These are phyloP conservation scores for Genyomyrus donnyi DNA, from an alignment of 2,113 vertebrate genomes.

Conservation along the genomic window DNA sequence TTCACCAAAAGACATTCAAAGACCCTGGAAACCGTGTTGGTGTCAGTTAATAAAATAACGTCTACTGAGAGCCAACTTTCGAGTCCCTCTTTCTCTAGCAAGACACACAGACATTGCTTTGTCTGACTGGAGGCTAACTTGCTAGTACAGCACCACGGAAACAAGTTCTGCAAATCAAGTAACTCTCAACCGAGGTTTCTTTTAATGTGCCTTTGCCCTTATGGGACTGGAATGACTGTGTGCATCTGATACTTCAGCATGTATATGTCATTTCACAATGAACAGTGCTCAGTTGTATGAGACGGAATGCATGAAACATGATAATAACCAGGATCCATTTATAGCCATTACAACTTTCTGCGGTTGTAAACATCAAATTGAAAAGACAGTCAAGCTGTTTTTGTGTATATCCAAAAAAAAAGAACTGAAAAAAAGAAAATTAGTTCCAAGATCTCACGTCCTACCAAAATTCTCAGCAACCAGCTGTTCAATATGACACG, in stretches of 20 bases:
- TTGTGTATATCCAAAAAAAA: neutral
- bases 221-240: neutral
- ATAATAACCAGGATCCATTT: neutral
- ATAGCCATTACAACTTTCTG: neutral
- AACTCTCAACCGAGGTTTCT: neutral
- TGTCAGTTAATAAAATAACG: neutral
- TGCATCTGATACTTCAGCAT: neutral
- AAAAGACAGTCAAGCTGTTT: neutral
- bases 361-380: neutral
- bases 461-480: neutral
- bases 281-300: neutral
- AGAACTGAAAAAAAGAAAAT: neutral
- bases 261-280: neutral
- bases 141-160: neutral
- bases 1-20: neutral
- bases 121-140: neutral
- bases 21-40: neutral
- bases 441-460: neutral
- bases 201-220: neutral
- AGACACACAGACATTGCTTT: neutral
- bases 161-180: neutral
- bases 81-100: neutral
- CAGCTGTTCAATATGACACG: neutral
- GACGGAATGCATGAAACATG: neutral
- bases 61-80: neutral